Percentiles rank a stretch among this genome's conserved stretches.
These are phyloP conservation scores for Leistus spinibarbis DNA, from an alignment of 2,888 invertebrate species.

Conservation along the genomic window DNA sequence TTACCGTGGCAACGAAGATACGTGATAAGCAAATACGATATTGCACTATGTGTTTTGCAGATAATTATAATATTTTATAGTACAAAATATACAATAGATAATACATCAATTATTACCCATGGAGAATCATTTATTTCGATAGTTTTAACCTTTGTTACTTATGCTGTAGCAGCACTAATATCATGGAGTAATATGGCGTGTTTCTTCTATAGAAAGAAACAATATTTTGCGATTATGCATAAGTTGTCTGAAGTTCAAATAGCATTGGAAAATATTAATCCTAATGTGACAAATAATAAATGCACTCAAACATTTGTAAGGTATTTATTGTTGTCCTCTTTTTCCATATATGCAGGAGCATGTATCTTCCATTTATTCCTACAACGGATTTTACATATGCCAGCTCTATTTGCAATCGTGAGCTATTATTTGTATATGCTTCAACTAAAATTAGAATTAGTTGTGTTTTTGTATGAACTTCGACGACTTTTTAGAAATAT, in stretches of 20 bases:
- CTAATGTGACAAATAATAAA: not conserved
- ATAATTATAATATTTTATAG: not conserved
- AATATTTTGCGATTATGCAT: slow-evolving; percentile 7
- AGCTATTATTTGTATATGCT: not conserved
- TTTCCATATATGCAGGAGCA: not conserved
- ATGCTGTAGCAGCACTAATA: not conserved
- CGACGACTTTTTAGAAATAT: slow-evolving; percentile 1
- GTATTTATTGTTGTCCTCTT: not conserved
- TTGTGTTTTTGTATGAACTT: slow-evolving; percentile 9
- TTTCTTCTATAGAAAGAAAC: not conserved
- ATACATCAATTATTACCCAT: not conserved
- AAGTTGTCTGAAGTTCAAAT: not conserved
- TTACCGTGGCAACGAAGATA: slow-evolving; percentile 1
- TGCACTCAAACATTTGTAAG: not conserved
- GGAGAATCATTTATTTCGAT: not conserved
- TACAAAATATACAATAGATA: not conserved
- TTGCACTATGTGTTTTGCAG: not conserved
- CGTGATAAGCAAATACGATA: not conserved
- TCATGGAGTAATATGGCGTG: not conserved
- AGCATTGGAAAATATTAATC: not conserved
- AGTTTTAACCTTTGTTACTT: not conserved
- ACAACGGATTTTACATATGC: not conserved
- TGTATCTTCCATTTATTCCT: not conserved
- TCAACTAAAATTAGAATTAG: not conserved
- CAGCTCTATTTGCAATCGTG: not conserved